phyloP scores from a whole-genome alignment of 30 jellyfish, hydroid and myxozoan genomes.

The Calvadosia cruxmelitensis region DNA sequence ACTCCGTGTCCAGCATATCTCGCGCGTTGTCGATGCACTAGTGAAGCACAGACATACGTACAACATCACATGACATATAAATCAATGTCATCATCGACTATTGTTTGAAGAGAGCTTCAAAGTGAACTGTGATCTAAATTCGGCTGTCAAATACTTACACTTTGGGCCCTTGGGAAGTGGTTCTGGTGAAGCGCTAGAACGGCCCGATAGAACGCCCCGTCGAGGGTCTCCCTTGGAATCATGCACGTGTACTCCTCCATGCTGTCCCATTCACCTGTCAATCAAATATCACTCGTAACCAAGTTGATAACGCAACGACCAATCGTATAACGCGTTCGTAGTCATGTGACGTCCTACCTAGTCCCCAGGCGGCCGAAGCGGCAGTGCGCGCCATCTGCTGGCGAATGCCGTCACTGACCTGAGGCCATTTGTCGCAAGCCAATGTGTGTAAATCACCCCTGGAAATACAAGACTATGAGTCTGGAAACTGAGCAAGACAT shows the following conservation, averaged over 20 bases:
- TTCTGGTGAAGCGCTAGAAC: constrained; percentile 73
- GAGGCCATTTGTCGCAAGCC: constrained; percentile 92
- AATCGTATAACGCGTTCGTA: too few relatives aligned
- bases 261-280: constrained; percentile 85
- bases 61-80: too few relatives aligned
- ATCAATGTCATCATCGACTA: too few relatives aligned
- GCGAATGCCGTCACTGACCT: constrained; percentile 72
- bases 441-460: constrained; percentile 93
- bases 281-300: too few relatives aligned
- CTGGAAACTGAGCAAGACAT: too few relatives aligned
- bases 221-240: constrained; percentile 86
- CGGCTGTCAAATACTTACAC: constrained; percentile 63
- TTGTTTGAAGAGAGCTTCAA: too few relatives aligned
- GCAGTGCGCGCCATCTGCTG: constrained; percentile 97
- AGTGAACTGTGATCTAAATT: too few relatives aligned
- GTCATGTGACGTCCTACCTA: too few relatives aligned
- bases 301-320: too few relatives aligned
- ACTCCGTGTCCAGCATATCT: constrained; percentile 90
- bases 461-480: too few relatives aligned
- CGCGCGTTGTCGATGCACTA: constrained; percentile 94
- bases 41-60: too few relatives aligned
- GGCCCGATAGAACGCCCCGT: constrained; percentile 92
- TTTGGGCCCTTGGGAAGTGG: constrained; percentile 73
- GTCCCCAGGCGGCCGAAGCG: constrained; percentile 99
- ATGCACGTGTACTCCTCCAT: constrained; percentile 95